Percentiles rank a stretch among this genome's conserved stretches.
phyloP scores from a whole-genome alignment of 1,140 invertebrate genomes.

The Drosophila seguyi region DNA sequence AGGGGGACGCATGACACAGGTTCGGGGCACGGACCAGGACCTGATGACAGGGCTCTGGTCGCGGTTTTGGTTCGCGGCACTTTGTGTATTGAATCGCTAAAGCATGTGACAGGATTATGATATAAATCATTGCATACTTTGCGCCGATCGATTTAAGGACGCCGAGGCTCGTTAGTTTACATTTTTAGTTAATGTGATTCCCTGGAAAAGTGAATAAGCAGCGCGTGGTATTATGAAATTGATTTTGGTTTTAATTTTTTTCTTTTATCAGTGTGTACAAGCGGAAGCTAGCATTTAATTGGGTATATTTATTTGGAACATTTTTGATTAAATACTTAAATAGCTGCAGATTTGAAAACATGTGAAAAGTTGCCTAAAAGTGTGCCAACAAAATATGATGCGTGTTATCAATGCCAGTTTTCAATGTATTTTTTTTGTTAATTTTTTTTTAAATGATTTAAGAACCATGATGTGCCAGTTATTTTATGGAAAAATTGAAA shows the following conservation, averaged over 20 bases:
- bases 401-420: no score
- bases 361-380: neutral
- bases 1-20: neutral
- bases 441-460: no score
- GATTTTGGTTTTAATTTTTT: constrained; percentile 11
- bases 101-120: constrained; percentile 79
- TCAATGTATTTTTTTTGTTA: no score
- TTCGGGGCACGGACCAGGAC: constrained; percentile 3
- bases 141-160: constrained; percentile 54
- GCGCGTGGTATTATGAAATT: neutral
- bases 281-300: neutral
- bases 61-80: constrained; percentile 34
- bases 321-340: neutral
- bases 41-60: constrained; percentile 19
- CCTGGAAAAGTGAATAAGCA: constrained; percentile 1
- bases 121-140: constrained; percentile 74
- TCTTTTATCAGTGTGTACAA: neutral
- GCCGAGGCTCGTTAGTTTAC: constrained; percentile 9
- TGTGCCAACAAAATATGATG: no score
- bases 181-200: constrained; percentile 15
- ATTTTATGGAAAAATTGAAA: no score
- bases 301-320: neutral
- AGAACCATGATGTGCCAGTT: no score
- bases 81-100: constrained; percentile 77
- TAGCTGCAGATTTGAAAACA: neutral